Evolutionary conservation across 2,797 vertebrate species (phyloP), one percentile per base, ranked within the genome.

Genomic region (Cheracebus regulus): DNA sequence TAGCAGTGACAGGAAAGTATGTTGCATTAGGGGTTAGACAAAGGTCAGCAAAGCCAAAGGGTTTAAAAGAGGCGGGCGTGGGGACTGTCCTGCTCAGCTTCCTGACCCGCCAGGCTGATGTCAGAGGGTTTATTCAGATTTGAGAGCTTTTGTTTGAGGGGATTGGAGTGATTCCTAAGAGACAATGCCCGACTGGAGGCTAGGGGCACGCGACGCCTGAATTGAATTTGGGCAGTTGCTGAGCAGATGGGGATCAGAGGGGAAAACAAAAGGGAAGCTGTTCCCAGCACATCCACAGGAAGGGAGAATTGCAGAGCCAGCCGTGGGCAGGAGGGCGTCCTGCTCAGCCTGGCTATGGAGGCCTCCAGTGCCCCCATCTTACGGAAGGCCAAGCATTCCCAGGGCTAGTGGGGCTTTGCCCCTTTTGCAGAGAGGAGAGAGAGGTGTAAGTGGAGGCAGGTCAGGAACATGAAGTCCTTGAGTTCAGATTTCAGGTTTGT

Each of bases 251-350:
- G 98, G 98, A 99, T 99, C 99, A 98, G 97, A 94, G 82, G 7
- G 91, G 4, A n/a, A 98, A 98, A 99, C 99, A 99, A 99, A 98
- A 98, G 98, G 98, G 96, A 98, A 98, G 98, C 99, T 99, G 98
- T 97, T 98, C 97, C 98, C 98, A 98, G 99, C 98, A 98, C 96
- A 98, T 99, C 97, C 98, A 95, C 98, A 98, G 98, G 98, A 98
- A 98, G 90, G 81, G 90, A 97, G 96, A 97, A 93, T 46, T 94
- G 97, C 46, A 0, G 15, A 96, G 86, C 61, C 0, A 96, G 92
- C 57, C 0, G 14, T 94, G 0, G 0, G 75, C 52, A 7, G 88
- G 76, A 97, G 96, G 96, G 94, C 96, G 97, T 98, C 98, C 97
- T 93, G 79, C 46, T 22, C 13, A 15, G 82, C n/a, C 75, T 58